A percentile compares a stretch with the other conserved stretches of the same genome.
Evolutionary conservation across 2,797 vertebrate genomes (phyloP).

Genomic region (Botia kubotai): DNA sequence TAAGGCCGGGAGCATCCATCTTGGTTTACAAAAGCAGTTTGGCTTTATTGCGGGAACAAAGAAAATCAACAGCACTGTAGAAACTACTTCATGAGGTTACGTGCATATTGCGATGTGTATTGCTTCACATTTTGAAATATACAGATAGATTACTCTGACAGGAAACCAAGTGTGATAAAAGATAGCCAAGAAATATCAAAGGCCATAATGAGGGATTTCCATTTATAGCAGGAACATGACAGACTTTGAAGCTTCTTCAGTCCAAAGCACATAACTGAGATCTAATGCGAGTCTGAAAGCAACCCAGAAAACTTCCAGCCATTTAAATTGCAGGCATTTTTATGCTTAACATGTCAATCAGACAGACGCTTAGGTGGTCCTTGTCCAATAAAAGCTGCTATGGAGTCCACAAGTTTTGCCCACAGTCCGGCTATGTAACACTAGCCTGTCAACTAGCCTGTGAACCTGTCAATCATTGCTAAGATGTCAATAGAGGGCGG

Average conservation of each 20-base stretch:
- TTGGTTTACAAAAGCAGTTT: slow-evolving; percentile 11
- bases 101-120: background rate
- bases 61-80: background rate
- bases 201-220: slow-evolving; percentile 37
- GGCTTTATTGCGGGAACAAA: slow-evolving; percentile 9
- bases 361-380: too few relatives aligned
- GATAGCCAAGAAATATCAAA: slow-evolving; percentile 14
- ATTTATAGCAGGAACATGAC: slow-evolving; percentile 34
- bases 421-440: too few relatives aligned
- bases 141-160: slow-evolving; percentile 21
- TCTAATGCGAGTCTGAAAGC: slow-evolving; percentile 32
- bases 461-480: too few relatives aligned
- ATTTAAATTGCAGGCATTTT: slow-evolving; percentile 25
- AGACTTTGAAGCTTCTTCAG: slow-evolving; percentile 42
- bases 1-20: slow-evolving; percentile 1
- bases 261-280: slow-evolving; percentile 29
- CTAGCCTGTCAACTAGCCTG: too few relatives aligned
- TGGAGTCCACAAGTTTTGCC: too few relatives aligned
- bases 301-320: slow-evolving; percentile 25
- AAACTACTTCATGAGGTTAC: background rate
- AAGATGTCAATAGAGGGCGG: too few relatives aligned
- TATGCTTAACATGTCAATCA: too few relatives aligned
- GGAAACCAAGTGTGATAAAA: slow-evolving; percentile 12
- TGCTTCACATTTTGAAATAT: slow-evolving; percentile 8
- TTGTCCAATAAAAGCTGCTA: too few relatives aligned